phyloP scores from a whole-genome alignment of 2,113 vertebrate genomes.

The Sus scrofa region T2T-Sscrofa CM000830.6:26064501-26065000 shows the following conservation, averaged over 20 bases:
- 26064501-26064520: constrained; percentile 39
- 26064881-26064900: background rate
- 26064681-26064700: constrained; percentile 38
- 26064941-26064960: background rate
- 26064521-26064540: background rate
- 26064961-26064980: background rate
- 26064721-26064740: background rate
- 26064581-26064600: background rate
- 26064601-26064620: background rate
- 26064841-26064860: background rate
- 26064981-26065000: background rate
- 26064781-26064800: constrained; percentile 22
- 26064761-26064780: constrained; percentile 37
- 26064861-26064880: background rate
- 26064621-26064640: constrained; percentile 29
- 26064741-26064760: background rate
- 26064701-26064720: constrained; percentile 32
- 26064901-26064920: background rate
- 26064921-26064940: constrained; percentile 31
- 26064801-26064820: constrained; percentile 38
- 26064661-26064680: constrained; percentile 31
- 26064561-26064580: constrained; percentile 15
- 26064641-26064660: background rate
- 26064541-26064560: constrained; percentile 4
- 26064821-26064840: background rate